Base-by-base conservation (phyloP, 2,888 invertebrate species). In the Acrobasis repandana region DNA sequence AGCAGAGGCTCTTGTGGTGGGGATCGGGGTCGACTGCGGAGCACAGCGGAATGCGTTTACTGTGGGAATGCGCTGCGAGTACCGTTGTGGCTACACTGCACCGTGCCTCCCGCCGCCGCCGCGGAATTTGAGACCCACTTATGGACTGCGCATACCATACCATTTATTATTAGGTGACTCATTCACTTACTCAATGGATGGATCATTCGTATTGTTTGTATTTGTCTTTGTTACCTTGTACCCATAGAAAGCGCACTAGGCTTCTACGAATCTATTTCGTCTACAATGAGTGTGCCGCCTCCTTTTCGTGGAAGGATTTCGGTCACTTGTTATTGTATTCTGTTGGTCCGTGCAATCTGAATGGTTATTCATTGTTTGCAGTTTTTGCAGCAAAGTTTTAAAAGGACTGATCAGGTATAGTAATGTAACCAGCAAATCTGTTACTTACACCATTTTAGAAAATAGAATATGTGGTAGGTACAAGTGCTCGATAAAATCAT, bases 91-190 rank as follows among this genome's bases (percentile, higher is more conserved):
- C 81, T 75, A 76, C 79, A 71, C 74, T 77, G 75, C 79, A 70
- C 73, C 75, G 73, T 73, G 68, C 74, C 69, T 71, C 71, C 75
- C 75, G 77, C 80, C 72, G 74, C 75, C 75, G 77, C 80, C 72
- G 74, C 76, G 90, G 92, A 90, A 90, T 91, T 90, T 85, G 85
- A 88, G 88, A 80, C 90, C 88, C 84, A 90, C 86, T 90, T 90
- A 86, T 79, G 82, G 80, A 77, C 74, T 77, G 79, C 76, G 74
- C 72, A 74, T 74, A 79, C 80, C 75, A 76, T 74, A 75, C 74
- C 75, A 72, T 73, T 80, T 78, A 80, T 77, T 79, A 80, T 79
- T 72, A 72, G 69, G 74, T 87, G 86, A 90, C 84, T 88, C 89
- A 88, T 82, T 80, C 82, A 70, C 75, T 77, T 79, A 75, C 79